Conservation (phyloP, 2,888 invertebrate species). For the Toxonevra muliebris region DNA sequence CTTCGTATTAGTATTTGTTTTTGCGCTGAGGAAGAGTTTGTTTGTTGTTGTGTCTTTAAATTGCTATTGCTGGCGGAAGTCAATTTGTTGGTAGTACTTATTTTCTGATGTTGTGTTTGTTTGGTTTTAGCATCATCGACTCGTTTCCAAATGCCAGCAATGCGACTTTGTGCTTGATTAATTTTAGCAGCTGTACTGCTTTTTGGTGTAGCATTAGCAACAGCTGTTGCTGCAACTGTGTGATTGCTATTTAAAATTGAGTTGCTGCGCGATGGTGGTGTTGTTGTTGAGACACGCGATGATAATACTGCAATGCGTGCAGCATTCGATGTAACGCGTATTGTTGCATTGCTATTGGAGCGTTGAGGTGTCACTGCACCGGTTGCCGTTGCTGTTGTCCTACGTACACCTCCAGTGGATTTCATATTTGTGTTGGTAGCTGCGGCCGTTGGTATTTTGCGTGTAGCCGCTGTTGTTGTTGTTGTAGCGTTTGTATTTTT, state of each 20-base stretch:
- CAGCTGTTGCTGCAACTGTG: constrained; percentile 36
- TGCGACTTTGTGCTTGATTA: constrained; percentile 61
- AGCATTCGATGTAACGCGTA: constrained; percentile 52
- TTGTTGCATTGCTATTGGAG: constrained; percentile 62
- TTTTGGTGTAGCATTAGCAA: constrained; percentile 24
- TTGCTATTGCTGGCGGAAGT: constrained; percentile 37
- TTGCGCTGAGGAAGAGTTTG: constrained; percentile 46
- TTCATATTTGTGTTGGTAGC: background rate
- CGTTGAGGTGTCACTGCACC: constrained; percentile 52
- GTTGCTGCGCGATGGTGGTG: constrained; percentile 64
- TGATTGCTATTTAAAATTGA: constrained; percentile 56
- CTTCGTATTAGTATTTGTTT: constrained; percentile 55
- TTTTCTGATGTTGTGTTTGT: constrained; percentile 23
- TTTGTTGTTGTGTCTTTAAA: constrained; percentile 45
- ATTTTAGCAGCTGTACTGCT: constrained; percentile 50
- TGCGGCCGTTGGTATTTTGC: constrained; percentile 35
- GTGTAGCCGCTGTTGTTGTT: constrained; percentile 40
- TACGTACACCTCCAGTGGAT: constrained; percentile 36
- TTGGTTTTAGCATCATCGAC: constrained; percentile 57
- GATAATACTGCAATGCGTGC: constrained; percentile 53
- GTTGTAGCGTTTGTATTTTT: constrained; percentile 49
- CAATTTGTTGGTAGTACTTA: background rate
- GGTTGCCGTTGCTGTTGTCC: constrained; percentile 46
- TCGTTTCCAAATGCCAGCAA: constrained; percentile 63
- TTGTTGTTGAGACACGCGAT: constrained; percentile 56